Conservation (phyloP, 30 jellyfish, hydroid and myxozoan genomes). For the Aurelia aurita complex sp. Pacific region DNA sequence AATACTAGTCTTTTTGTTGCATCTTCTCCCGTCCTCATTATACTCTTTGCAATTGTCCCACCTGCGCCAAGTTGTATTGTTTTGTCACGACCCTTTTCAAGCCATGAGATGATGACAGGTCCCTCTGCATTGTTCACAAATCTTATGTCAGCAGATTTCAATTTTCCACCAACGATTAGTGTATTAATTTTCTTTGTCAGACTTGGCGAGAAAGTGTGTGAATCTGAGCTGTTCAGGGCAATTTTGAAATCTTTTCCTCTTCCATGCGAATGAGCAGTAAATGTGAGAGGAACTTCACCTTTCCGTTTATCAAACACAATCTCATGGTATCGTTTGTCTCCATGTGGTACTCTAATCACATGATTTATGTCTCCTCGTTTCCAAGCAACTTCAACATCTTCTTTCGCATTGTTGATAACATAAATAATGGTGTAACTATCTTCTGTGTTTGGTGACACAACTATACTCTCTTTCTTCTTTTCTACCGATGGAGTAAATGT, state of each 20-base stretch:
- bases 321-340: slow-evolving; percentile 2
- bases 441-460: background rate
- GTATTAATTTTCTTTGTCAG: background rate
- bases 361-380: slow-evolving; percentile 22
- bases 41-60: background rate
- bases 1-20: slow-evolving; percentile 5
- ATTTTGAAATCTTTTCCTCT: slow-evolving; percentile 26
- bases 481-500: slow-evolving; percentile 24
- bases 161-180: slow-evolving; percentile 27
- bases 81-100: slow-evolving; percentile 9
- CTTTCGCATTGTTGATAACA: slow-evolving; percentile 45
- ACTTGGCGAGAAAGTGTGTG: slow-evolving; percentile 4
- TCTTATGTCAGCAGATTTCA: slow-evolving; percentile 1
- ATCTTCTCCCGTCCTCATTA: background rate
- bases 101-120: slow-evolving; percentile 36
- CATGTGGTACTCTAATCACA: slow-evolving; percentile 37
- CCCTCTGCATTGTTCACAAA: slow-evolving; percentile 44
- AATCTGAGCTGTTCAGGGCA: background rate
- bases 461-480: slow-evolving; percentile 5
- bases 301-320: slow-evolving; percentile 13
- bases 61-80: slow-evolving; percentile 14
- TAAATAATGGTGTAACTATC: slow-evolving; percentile 14
- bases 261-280: slow-evolving; percentile 25
- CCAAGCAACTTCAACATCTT: slow-evolving; percentile 62
- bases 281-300: slow-evolving; percentile 31